Percentiles rank a stretch among this genome's conserved stretches.
Conservation (phyloP, 2,113 vertebrate species). For the Spheniscus mendiculus region DNA sequence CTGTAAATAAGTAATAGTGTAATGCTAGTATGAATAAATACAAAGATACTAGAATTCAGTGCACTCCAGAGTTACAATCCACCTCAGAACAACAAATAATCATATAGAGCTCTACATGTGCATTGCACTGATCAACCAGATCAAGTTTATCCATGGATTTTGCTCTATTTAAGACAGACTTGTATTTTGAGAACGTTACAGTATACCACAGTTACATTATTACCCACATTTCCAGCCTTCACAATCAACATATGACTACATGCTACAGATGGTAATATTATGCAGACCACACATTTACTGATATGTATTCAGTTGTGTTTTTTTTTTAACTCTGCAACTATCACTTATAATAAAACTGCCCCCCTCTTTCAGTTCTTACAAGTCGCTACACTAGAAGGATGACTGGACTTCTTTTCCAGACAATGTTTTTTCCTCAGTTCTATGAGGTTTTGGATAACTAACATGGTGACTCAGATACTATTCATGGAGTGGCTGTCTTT, state of each 20-base stretch:
- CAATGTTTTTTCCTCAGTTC: background rate
- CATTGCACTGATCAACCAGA: background rate
- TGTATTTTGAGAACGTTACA: background rate
- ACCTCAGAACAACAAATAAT: slow-evolving; percentile 40
- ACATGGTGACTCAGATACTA: background rate
- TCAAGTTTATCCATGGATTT: background rate
- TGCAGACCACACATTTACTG: background rate
- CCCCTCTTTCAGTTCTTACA: background rate
- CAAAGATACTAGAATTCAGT: slow-evolving; percentile 12
- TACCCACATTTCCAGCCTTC: background rate
- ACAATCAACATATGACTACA: background rate
- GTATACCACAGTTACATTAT: background rate
- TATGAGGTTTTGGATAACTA: background rate
- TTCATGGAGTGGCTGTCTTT: background rate
- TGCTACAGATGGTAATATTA: background rate
- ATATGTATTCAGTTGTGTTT: background rate
- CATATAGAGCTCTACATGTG: background rate
- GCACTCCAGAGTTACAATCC: background rate
- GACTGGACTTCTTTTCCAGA: background rate
- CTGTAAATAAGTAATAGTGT: slow-evolving; percentile 11
- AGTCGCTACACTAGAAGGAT: background rate
- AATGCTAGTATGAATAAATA: slow-evolving; percentile 10
- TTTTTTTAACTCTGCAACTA: background rate
- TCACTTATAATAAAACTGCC: background rate
- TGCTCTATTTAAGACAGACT: background rate